Conservation (phyloP, 1,140 invertebrate genomes). For the Mizuhopecten yessoensis region DNA sequence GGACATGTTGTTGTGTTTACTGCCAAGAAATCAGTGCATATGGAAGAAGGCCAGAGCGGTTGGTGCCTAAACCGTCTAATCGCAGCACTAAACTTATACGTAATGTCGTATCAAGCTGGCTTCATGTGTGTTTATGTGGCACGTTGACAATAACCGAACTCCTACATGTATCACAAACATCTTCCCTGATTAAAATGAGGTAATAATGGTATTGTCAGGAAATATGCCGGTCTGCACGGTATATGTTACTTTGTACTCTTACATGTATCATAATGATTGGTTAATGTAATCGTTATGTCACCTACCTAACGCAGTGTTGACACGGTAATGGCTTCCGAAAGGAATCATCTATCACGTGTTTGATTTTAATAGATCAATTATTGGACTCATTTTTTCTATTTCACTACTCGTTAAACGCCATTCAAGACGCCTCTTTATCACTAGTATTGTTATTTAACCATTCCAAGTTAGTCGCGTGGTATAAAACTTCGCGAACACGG, state of each 20-base stretch:
- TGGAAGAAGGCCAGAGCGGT: neutral
- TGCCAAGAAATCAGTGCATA: neutral
- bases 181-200: neutral
- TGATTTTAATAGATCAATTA: no score
- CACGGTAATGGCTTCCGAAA: neutral
- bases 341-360: neutral
- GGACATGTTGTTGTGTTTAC: neutral
- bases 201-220: neutral
- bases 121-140: neutral
- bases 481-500: neutral
- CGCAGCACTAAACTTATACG: neutral
- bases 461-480: neutral
- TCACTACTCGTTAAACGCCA: neutral
- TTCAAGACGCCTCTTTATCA: neutral
- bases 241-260: neutral
- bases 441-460: neutral
- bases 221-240: neutral
- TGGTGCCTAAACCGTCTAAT: constrained; percentile 4
- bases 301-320: neutral
- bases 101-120: neutral
- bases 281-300: neutral
- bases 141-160: neutral
- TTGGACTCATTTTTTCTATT: no score
- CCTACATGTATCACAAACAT: neutral
- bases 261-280: neutral